These are phyloP conservation scores for Cyclina sinensis DNA, from an alignment of 1,140 invertebrate species.

Conservation along the genomic window DNA sequence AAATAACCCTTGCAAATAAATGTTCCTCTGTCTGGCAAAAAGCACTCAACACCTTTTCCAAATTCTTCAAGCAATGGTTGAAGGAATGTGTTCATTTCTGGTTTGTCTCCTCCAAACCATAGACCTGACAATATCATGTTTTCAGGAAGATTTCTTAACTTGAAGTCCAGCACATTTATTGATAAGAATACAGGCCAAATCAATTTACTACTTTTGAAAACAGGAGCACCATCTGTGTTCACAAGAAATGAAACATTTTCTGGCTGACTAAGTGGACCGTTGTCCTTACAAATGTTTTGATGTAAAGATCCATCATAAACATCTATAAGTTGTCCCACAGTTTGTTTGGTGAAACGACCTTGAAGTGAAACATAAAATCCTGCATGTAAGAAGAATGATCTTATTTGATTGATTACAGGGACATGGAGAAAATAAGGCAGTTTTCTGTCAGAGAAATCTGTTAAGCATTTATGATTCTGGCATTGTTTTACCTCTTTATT, in stretches of 20 bases:
- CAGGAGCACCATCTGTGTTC: conserved; percentile 62
- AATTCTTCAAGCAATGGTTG: conserved; percentile 39
- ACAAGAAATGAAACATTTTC: conserved; percentile 57
- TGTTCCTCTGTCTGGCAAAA: not conserved
- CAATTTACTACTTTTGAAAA: conserved; percentile 58
- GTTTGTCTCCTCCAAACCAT: conserved; percentile 65
- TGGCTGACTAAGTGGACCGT: conserved; percentile 21
- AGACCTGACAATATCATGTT: conserved; percentile 57
- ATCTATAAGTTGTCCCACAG: not conserved
- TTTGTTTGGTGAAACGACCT: not conserved
- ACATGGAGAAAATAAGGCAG: not conserved
- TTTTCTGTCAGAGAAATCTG: not conserved
- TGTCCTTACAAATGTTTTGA: conserved; percentile 24
- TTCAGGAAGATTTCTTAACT: conserved; percentile 45
- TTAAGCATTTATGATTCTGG: not conserved
- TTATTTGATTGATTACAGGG: not conserved
- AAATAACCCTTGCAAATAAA: conserved; percentile 58
- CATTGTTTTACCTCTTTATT: not conserved
- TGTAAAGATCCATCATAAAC: conserved; percentile 63
- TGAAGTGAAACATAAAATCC: conserved; percentile 1
- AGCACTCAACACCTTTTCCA: not conserved
- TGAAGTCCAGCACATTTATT: conserved; percentile 65
- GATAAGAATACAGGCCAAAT: conserved; percentile 66
- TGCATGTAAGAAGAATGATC: conserved; percentile 2
- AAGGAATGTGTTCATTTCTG: conserved; percentile 33